Evolutionary conservation across 2,797 vertebrate genomes (phyloP), one percentile per base, ranked within the genome.

Genomic region (Gallinago stenura): DNA sequence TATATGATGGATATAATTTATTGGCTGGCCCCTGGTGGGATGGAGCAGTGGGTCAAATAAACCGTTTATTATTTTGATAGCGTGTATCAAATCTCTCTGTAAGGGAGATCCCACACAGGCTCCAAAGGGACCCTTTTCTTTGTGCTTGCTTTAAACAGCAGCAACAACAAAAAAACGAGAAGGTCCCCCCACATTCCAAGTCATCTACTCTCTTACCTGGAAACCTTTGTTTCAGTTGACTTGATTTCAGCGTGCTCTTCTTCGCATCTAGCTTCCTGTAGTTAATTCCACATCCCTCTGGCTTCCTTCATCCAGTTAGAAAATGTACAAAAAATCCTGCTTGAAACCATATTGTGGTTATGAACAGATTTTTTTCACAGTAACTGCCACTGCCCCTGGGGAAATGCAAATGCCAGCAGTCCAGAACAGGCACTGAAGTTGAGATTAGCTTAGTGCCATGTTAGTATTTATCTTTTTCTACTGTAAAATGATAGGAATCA

Each of bases 381-480:
- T 5, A 57, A 62, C 86, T 93, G 92, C 73, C 21, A 4, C 58
- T n/a, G 66, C 71, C 61, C 43, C 62, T 16, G 56, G 81, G 76
- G 60, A 78, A 70, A 48, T 6, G 50, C 82, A 60, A 61, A 87
- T 28, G 78, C 94, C 91, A 92, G 89, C 70, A 61, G 33, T 43
- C 68, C 57, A 35, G 12, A 61, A 50, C 51, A 50, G 87, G 90
- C 93, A 83, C 84, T 48, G 35, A 73, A 77, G 78, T 16, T 83
- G 95, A 81, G 85, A 93, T 94, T 79, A 95, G 78, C 62, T 89
- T n/a, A 51, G 77, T 92, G 84, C 76, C 54, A 3, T 16, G 43
- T 80, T 71, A n/a, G 21, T 71, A 1, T 58, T 83, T 46, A 56
- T 35, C 84, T 89, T 81, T 89, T 90, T 64, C 45, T 93, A 85